These are phyloP conservation scores for Orientallactaga sibirica DNA, from an alignment of 2,797 vertebrate genomes.

Conservation along the genomic window DNA sequence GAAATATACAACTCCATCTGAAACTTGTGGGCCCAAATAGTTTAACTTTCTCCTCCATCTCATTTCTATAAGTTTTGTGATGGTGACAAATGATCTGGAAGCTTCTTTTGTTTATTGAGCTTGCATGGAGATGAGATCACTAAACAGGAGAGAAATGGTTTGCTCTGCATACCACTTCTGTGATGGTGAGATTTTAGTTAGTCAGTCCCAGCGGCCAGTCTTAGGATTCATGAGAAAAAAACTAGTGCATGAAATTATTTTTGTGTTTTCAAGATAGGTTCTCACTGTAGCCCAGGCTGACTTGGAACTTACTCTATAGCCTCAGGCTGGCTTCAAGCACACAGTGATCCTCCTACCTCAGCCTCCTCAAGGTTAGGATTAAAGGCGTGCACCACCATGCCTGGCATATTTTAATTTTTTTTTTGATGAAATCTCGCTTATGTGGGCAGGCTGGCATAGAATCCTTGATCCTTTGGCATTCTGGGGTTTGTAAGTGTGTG, in stretches of 20 bases:
- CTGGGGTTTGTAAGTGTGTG: not conserved
- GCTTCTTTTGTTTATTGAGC: constrained; percentile 61
- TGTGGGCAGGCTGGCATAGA: not conserved
- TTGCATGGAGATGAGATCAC: not conserved
- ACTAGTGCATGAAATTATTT: not conserved
- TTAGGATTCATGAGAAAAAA: not conserved
- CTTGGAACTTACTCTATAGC: no score
- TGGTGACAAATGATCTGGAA: constrained; percentile 68
- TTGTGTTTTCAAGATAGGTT: no score
- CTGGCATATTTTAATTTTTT: not conserved
- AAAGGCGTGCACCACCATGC: no score
- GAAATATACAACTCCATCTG: constrained; percentile 78
- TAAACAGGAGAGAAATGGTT: constrained; percentile 11
- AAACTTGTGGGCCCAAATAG: constrained; percentile 79
- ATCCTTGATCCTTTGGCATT: not conserved
- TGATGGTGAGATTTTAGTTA: not conserved
- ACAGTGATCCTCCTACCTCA: no score
- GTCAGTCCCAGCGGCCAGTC: not conserved
- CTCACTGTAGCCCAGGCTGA: no score
- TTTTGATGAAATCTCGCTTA: not conserved
- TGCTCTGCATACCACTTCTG: not conserved
- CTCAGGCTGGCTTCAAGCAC: no score
- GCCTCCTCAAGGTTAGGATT: no score
- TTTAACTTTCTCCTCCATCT: constrained; percentile 46
- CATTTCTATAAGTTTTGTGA: constrained; percentile 64